Base-by-base conservation (phyloP, 1,140 invertebrate genomes). In the Tigriopus japonicus region DNA sequence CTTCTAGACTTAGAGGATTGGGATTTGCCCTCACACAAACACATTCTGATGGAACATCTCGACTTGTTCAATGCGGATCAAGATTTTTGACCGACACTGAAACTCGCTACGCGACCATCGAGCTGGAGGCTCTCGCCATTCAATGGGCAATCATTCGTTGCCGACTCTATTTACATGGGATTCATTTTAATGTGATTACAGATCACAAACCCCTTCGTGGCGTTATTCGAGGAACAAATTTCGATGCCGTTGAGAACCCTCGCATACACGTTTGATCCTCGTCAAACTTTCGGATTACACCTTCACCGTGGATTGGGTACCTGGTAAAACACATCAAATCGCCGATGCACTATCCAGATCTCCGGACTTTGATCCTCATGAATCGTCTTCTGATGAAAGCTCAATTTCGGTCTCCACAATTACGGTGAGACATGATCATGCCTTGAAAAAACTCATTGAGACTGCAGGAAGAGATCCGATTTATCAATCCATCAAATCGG, bases 61-160 rank as follows among this genome's bases (percentile, higher is more conserved):
- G n/a, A n/a, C n/a, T n/a, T n/a, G n/a, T n/a, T n/a, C 52, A 54
- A 21, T 54, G 52, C 17, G 14, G 52, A 21, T 28, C 52, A 54
- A 54, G 52, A 28, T 23, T 21, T 23, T 28, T 54, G n/a, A 54
- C 14, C 7, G n/a, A 21, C 5, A n/a, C 52, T 10, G 14, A 54
- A 21, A 23, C 52, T 12, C n/a, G 52, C 12, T 54, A 54, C 17
- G 21, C 52, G 14, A 54, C 21, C n/a, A 28, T 54, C 10, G 52
- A 54, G 17, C 17, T 54, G n/a, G 52, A 54, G 6, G 21, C 19
- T 28, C 21, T 54, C n/a, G 52, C 52, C n/a, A 28, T 54, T 5
- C 21, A 54, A 54, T 54, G 52, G 52, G 24, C 52, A 21, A 28
- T 54, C 17, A n/a, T 28, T 21, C 52, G 52, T 3, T 54, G 52